Evolutionary conservation across 2,888 invertebrate genomes (phyloP).

Genomic region (Drosophila mulleri): DNA sequence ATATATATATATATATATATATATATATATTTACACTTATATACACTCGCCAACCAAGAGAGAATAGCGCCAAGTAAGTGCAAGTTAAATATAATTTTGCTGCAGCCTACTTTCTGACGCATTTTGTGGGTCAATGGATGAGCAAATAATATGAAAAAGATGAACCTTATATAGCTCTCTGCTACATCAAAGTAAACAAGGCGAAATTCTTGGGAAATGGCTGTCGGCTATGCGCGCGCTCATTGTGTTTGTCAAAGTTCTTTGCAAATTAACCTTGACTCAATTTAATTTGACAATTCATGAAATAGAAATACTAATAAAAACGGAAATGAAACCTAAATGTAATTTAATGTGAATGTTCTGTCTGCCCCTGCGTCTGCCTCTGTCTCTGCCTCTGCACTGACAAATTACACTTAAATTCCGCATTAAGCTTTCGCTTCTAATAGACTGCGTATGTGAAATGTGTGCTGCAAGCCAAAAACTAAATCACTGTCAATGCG

Average conservation of each 20-base stretch:
- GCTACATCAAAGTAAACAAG: conserved; percentile 11
- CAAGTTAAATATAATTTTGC: conserved; percentile 40
- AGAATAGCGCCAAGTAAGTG: conserved; percentile 38
- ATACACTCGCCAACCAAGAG: not conserved
- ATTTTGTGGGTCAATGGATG: conserved; percentile 62
- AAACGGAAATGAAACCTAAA: conserved; percentile 21
- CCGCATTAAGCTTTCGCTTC: conserved; percentile 46
- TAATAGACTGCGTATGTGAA: conserved; percentile 68
- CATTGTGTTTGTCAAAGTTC: conserved; percentile 14
- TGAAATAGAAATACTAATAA: conserved; percentile 5
- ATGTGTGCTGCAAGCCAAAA: conserved; percentile 61
- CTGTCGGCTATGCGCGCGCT: conserved; percentile 2
- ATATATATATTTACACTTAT: not conserved
- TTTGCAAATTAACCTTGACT: conserved; percentile 61
- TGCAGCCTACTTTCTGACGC: conserved; percentile 51
- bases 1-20: not conserved
- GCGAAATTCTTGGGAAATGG: conserved; percentile 29
- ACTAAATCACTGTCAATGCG: conserved; percentile 79
- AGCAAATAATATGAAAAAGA: conserved; percentile 25
- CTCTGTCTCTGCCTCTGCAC: not conserved
- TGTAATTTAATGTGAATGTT: conserved; percentile 34
- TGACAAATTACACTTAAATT: conserved; percentile 53
- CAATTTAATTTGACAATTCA: conserved; percentile 47
- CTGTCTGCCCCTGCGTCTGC: not conserved
- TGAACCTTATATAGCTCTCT: not conserved